These are phyloP conservation scores for Actenoides hombroni DNA, from an alignment of 2,113 vertebrate species.

Conservation along the genomic window DNA sequence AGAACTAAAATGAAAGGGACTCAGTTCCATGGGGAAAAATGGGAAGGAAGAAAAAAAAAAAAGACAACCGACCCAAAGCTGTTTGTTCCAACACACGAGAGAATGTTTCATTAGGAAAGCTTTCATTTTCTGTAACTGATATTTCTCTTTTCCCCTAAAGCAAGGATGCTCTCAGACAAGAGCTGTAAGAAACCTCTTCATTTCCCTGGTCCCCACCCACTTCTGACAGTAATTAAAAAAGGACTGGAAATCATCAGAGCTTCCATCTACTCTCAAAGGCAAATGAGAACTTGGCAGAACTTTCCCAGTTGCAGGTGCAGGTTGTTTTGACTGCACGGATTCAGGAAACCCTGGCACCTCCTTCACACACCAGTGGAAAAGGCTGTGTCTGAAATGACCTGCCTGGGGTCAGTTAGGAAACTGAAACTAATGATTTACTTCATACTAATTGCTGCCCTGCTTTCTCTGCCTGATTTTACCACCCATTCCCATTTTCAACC, in stretches of 20 bases:
- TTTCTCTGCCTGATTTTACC: not conserved
- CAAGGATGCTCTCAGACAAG: not conserved
- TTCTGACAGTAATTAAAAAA: not conserved
- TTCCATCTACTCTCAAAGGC: not conserved
- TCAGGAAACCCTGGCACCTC: not conserved
- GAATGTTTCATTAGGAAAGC: not conserved
- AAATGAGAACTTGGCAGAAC: not conserved
- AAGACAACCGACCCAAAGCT: too few relatives aligned
- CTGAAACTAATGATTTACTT: not conserved
- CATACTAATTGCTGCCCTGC: not conserved
- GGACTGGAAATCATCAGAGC: not conserved
- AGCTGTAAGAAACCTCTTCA: not conserved
- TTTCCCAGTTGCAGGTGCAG: not conserved
- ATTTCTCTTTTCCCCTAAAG: not conserved
- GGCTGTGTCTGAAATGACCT: not conserved
- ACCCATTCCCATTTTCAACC: not conserved
- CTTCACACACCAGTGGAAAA: not conserved
- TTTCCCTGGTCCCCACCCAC: not conserved
- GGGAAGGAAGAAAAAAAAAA: not conserved
- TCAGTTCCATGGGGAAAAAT: not conserved
- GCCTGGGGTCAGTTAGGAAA: not conserved
- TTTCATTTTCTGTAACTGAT: not conserved
- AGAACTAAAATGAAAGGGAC: not conserved
- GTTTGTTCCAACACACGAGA: not conserved
- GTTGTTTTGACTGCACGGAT: not conserved